Conservation (phyloP, 2,113 vertebrate genomes). For the Gulo gulo region DNA sequence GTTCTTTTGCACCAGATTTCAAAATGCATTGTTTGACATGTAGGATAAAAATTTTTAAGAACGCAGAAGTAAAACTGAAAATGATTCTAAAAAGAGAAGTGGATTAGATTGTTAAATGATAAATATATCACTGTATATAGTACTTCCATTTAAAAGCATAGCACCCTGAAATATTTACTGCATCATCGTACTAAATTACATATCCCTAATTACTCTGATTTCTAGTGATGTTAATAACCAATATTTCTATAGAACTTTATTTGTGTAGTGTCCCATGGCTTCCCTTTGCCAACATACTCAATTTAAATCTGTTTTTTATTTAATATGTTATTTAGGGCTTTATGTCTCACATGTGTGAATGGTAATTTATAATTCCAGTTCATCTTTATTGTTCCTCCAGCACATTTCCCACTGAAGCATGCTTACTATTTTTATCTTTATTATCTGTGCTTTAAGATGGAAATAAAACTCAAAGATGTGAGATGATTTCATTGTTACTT, state of each 20-base stretch:
- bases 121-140: not conserved
- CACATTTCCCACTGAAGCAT: not conserved
- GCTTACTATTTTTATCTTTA: not conserved
- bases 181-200: not conserved
- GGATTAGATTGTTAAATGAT: slow-evolving; percentile 63
- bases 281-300: not conserved
- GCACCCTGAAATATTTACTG: not conserved
- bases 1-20: slow-evolving; percentile 55
- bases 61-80: slow-evolving; percentile 60
- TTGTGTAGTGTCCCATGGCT: not conserved
- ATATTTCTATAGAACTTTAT: not conserved
- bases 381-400: not conserved
- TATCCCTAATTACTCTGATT: slow-evolving; percentile 9
- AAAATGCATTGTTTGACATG: slow-evolving; percentile 29
- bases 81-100: slow-evolving; percentile 55
- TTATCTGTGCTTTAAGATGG: not conserved
- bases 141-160: slow-evolving; percentile 46
- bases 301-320: not conserved
- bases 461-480: not conserved
- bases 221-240: not conserved
- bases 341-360: not conserved
- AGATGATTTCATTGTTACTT: slow-evolving; percentile 7
- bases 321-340: not conserved
- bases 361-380: not conserved
- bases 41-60: slow-evolving; percentile 54